These are phyloP conservation scores for Capitella teleta DNA, from an alignment of 1,140 invertebrate species.

Conservation along the genomic window DNA sequence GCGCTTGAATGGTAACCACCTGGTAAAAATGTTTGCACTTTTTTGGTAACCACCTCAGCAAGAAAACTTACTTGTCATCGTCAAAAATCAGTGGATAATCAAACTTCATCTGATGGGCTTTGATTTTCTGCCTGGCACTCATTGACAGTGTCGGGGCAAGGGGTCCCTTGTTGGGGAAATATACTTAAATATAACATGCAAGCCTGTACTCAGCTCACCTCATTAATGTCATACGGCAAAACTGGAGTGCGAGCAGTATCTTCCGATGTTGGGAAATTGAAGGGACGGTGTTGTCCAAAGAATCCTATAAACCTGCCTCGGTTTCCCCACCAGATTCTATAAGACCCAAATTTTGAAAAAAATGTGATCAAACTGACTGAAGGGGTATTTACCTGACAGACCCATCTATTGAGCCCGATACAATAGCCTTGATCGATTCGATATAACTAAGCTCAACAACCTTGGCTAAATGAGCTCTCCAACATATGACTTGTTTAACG, in stretches of 20 bases:
- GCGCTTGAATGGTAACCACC: constrained; percentile 31
- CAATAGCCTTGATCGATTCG: constrained; percentile 21
- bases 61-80: constrained; percentile 22
- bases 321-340: constrained; percentile 33
- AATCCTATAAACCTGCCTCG: constrained; percentile 36
- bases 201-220: constrained; percentile 19
- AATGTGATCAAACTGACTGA: background rate
- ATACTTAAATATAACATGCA: background rate
- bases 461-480: constrained; percentile 32
- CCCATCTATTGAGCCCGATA: constrained; percentile 36
- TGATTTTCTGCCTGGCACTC: constrained; percentile 25
- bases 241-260: constrained; percentile 20
- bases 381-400: constrained; percentile 28
- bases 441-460: constrained; percentile 29
- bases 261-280: constrained; percentile 27
- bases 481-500: constrained; percentile 32
- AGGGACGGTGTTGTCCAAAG: constrained; percentile 29
- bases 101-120: constrained; percentile 21
- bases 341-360: background rate
- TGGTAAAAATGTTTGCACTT: constrained; percentile 14
- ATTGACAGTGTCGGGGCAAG: constrained; percentile 23
- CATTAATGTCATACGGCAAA: constrained; percentile 36
- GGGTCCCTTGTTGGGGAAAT: constrained; percentile 26
- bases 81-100: constrained; percentile 36
- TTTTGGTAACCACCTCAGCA: too few species aligned